Base-by-base conservation (phyloP, 2,888 invertebrate species). In the Silvanus unidentatus region DNA sequence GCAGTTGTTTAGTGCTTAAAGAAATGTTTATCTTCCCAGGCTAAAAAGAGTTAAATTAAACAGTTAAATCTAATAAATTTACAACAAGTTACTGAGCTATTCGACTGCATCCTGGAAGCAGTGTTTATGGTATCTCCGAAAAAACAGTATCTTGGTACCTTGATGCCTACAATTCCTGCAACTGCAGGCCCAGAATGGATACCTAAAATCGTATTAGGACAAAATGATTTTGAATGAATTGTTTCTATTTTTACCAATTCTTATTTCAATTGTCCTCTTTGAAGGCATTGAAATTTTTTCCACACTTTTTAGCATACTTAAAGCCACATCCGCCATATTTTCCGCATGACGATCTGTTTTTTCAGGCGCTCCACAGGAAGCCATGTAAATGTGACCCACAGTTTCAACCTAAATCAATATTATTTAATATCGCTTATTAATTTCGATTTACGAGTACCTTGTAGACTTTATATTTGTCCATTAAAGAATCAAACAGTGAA, bases 81-180 rank as follows among this genome's bases (percentile, higher is more conserved):
- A 3, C 13, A n/a, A 39, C 6, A n/a, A 16, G 64, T 66, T 66
- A 81, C 82, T 69, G 74, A 62, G 55, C 81, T 77, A 14, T 78
- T 77, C 1, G 82, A 79, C 66, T 93, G 92, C 91, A 93, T 92
- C 45, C 93, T 78, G 2, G 92, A 89, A 1, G 93, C 93, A 0
- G 90, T 92, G 66, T 94, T 94, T 12, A 94, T 89, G 0, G 92
- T 88, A 67, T 92, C 92, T 0, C 93, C 93, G 50, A 93, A 93
- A 39, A 94, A 81, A 59, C 92, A 93, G 68, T 90, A 92, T 55
- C 91, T 78, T 0, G 90, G 91, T 41, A 89, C 82, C 62, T 89
- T 87, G 30, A 86, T 73, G 0, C 93, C 93, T 0, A 93, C 86
- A 14, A 93, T 86, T 1, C 92, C 92, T 0, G 89, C 92, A 3